phyloP scores from a whole-genome alignment of 1,140 invertebrate species.

The Cryptotermes secundus region DNA sequence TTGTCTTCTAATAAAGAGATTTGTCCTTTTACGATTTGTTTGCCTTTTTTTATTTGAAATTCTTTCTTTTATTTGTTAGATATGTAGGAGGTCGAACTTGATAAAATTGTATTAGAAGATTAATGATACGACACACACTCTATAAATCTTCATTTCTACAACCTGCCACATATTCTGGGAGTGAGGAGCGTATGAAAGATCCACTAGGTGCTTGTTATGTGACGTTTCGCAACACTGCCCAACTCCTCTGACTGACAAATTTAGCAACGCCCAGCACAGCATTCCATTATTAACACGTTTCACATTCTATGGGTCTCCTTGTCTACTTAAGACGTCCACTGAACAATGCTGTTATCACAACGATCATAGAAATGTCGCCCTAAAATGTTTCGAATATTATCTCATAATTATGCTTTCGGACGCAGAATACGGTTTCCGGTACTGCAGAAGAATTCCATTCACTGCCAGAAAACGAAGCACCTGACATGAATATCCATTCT shows the following conservation, averaged over 20 bases:
- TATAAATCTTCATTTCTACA: neutral
- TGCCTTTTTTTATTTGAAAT: no score
- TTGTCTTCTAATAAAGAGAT: no score
- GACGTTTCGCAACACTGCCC: neutral
- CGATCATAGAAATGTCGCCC: neutral
- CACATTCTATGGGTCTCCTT: neutral
- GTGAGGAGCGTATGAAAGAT: neutral
- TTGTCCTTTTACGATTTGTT: no score
- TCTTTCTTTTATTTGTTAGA: no score
- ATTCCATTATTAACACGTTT: neutral
- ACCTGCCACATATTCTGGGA: neutral
- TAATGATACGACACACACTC: neutral
- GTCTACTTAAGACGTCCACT: no score
- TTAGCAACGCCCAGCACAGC: neutral
- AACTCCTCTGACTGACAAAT: neutral
- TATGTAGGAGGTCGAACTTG: no score
- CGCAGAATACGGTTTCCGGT: neutral
- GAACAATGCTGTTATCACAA: neutral
- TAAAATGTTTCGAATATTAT: neutral
- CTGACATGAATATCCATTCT: slow-evolving; percentile 12
- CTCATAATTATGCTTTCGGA: neutral
- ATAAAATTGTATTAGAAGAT: no score
- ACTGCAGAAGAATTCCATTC: neutral
- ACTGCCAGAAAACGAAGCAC: neutral
- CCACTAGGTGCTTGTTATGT: neutral